Base-by-base conservation (phyloP, 2,113 vertebrate species). In the Sprattus sprattus region DNA sequence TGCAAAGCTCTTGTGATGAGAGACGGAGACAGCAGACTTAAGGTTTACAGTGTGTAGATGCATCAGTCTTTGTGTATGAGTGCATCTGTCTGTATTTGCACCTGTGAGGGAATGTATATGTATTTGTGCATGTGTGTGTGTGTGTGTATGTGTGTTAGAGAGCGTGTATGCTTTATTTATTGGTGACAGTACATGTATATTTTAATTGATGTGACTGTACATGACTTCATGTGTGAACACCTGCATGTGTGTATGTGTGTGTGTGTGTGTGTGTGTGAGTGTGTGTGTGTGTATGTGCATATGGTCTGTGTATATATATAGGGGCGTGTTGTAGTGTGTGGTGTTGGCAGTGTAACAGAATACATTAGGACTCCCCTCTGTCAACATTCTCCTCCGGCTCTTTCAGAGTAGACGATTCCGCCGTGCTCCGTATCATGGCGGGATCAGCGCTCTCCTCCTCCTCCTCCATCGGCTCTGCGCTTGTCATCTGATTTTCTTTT, bases 311-410 rank as follows among this genome's bases (percentile, higher is more conserved):
- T 15, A 16, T 52, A 15, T 9, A 46, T 47, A 47, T 47, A 47
- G 6, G 46, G 46, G 46, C 16, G 39, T 54, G 50, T 54, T 1
- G 15, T 9, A 18, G 1, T 39, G 39, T 39, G 39, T 39, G 39
- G 39, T 39, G 39, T 39, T 39, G 39, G 39, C 39, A 18, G 11
- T 16, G 3, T 15, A 18, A 9, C 50, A 16, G 50, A 54, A 39
- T 16, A 47, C 45, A 84, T 82, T 44, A 20, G 28, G 82, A 84
- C 82, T 86, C 32, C 49, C 32, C 10, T 49, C 32, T 25, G 16
- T 84, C 78, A 45, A 83, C 85, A 11, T 2, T 60, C 44, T 45
- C 60, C 80, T 52, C 83, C 82, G 64, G 50, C 50, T 54, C 20
- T 7, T 46, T 60, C 85, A 20, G 67, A 82, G 75, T 50, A 2